Evolutionary conservation across 2,888 invertebrate genomes (phyloP), one percentile per base, ranked within the genome.

Genomic region (Luperina testacea): DNA sequence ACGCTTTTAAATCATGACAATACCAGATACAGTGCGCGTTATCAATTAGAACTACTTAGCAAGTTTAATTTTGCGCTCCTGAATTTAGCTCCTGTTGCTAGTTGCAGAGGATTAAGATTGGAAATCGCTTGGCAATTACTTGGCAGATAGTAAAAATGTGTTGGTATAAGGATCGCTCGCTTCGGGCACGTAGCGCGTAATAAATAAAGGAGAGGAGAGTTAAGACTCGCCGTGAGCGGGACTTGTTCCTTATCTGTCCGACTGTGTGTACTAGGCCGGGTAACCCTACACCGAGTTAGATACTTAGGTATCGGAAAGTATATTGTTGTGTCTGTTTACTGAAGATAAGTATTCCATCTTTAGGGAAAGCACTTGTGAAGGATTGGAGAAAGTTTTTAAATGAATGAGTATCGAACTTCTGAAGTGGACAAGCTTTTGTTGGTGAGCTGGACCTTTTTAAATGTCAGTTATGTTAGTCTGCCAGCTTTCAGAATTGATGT

Each of bases 131-230:
- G 83, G 69, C 82, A 63, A 64, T 87, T 80, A 77, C 78, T 83
- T 85, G 72, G 73, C 75, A 78, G 86, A 77, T 80, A 78, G 91
- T 89, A 90, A 88, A 90, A 84, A 81, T 67, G 45, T 80, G 64
- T 86, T 89, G 90, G 92, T 89, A 80, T 83, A 91, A 89, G 91
- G 92, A 92, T 93, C 92, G 92, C 92, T 92, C 90, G 95, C 95
- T 95, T 91, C 92, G 92, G 93, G 95, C 95, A 94, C 94, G 94
- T 95, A 95, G 94, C 95, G 93, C 92, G 92, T 94, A 93, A 95
- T 96, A 96, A 96, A 96, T 96, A 96, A 95, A 94, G 91, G 89
- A 90, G 88, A 91, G 86, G 91, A 94, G 95, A 95, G 93, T 95
- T 95, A 95, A 93, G 93, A 91, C 92, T 84, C 90, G 93, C 92